Evolutionary conservation across 2,113 vertebrate genomes (phyloP).

Genomic region (Scolopax mira): DNA sequence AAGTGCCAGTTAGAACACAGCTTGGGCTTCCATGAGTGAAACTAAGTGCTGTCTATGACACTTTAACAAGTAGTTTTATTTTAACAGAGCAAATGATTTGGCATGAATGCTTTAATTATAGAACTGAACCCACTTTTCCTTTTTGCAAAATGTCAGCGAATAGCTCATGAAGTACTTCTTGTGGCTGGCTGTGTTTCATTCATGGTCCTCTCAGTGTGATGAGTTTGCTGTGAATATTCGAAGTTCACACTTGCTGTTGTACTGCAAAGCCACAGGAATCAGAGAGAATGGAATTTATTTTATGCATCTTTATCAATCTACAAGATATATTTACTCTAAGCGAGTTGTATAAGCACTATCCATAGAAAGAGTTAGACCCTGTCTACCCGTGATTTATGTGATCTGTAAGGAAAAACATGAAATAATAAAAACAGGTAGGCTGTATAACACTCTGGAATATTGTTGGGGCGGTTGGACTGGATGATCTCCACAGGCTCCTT

Average conservation of each 20-base stretch:
- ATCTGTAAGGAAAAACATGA: not conserved
- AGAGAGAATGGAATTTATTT: not conserved
- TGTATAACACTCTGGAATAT: not conserved
- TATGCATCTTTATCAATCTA: not conserved
- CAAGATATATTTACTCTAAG: not conserved
- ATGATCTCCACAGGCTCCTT: no score
- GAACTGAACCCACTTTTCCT: not conserved
- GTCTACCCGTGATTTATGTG: not conserved
- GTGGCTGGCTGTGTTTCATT: not conserved
- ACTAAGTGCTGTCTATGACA: not conserved
- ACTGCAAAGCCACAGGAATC: not conserved
- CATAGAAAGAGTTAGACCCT: not conserved
- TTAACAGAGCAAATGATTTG: conserved; percentile 7
- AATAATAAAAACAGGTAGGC: not conserved
- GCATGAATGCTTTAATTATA: not conserved
- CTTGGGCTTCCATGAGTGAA: not conserved
- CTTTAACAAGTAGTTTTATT: not conserved
- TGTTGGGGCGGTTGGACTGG: not conserved
- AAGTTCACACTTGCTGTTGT: not conserved
- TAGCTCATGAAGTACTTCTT: not conserved
- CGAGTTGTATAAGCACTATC: not conserved
- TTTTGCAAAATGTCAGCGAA: not conserved
- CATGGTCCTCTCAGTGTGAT: not conserved
- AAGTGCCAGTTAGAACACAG: not conserved
- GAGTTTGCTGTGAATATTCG: not conserved